Evolutionary conservation across 30 jellyfish, hydroid and myxozoan genomes (phyloP).

Genomic region (Aurelia coerulea): DNA sequence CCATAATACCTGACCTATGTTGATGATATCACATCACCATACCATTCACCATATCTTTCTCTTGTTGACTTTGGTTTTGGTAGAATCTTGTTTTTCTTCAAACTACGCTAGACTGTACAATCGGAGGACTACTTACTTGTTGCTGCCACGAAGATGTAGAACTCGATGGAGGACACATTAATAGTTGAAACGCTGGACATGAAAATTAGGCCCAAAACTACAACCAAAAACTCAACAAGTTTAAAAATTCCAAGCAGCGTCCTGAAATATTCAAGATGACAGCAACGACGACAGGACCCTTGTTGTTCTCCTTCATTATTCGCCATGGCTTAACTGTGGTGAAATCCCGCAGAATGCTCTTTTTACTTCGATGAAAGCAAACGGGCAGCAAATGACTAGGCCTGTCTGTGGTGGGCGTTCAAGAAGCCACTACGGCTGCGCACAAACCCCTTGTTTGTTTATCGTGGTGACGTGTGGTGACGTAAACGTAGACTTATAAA

Average conservation of each 20-base stretch:
- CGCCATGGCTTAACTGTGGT: background rate
- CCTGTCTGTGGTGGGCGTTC: no score
- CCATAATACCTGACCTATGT: no score
- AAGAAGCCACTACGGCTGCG: no score
- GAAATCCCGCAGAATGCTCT: background rate
- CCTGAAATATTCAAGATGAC: constrained; percentile 40
- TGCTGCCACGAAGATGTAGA: constrained; percentile 39
- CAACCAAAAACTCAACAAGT: constrained; percentile 36
- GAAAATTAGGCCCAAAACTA: constrained; percentile 55
- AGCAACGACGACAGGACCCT: constrained; percentile 18
- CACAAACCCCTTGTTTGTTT: no score
- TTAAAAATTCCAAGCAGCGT: constrained; percentile 42
- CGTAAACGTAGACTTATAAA: no score
- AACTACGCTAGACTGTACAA: no score
- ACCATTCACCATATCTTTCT: no score
- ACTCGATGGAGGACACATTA: constrained; percentile 49
- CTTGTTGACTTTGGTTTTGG: no score
- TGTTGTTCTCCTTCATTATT: constrained; percentile 28
- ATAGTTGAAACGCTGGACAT: constrained; percentile 58
- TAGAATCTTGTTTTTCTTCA: no score
- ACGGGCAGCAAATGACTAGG: constrained; percentile 18
- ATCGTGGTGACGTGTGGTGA: no score
- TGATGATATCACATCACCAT: no score
- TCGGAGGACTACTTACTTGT: constrained; percentile 18
- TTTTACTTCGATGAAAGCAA: background rate